phyloP scores from a whole-genome alignment of 2,113 vertebrate species.

The Sinocyclocheilus anophthalmus region DNA sequence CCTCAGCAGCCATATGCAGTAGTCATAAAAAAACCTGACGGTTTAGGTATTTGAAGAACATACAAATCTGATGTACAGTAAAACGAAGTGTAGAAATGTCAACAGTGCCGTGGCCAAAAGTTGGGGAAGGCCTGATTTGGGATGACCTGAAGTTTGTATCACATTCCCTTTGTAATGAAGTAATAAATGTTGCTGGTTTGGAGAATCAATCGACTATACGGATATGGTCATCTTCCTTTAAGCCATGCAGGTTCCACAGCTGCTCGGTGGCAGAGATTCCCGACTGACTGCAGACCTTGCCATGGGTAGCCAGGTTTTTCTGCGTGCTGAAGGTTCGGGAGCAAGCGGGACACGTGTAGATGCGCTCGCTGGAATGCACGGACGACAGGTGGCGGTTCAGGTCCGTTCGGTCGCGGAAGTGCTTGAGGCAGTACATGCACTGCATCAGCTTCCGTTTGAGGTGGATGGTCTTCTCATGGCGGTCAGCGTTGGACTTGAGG shows the following conservation, averaged over 20 bases:
- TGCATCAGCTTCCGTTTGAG: constrained; percentile 81
- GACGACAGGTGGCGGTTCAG: constrained; percentile 76
- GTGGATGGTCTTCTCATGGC: constrained; percentile 80
- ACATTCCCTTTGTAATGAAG: neutral
- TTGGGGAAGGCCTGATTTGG: neutral
- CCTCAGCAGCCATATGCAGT: constrained; percentile 17
- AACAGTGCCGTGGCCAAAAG: constrained; percentile 27
- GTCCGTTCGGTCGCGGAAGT: constrained; percentile 80
- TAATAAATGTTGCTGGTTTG: neutral
- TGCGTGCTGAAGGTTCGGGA: constrained; percentile 77
- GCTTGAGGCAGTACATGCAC: constrained; percentile 74
- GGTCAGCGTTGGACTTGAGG: constrained; percentile 82
- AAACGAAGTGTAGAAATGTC: neutral
- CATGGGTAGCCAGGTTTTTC: constrained; percentile 80
- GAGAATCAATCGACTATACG: constrained; percentile 55
- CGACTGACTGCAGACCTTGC: constrained; percentile 74
- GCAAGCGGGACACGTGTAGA: constrained; percentile 72
- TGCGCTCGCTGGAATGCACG: constrained; percentile 72
- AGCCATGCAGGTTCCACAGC: constrained; percentile 65
- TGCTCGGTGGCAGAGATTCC: constrained; percentile 58
- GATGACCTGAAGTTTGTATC: neutral
- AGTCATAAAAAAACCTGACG: constrained; percentile 40
- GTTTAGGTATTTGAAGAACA: constrained; percentile 48
- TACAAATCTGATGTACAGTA: constrained; percentile 25
- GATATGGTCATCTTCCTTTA: constrained; percentile 57